Evolutionary conservation across 1,140 invertebrate species (phyloP).

Genomic region (Macrocentrus cingulum): DNA sequence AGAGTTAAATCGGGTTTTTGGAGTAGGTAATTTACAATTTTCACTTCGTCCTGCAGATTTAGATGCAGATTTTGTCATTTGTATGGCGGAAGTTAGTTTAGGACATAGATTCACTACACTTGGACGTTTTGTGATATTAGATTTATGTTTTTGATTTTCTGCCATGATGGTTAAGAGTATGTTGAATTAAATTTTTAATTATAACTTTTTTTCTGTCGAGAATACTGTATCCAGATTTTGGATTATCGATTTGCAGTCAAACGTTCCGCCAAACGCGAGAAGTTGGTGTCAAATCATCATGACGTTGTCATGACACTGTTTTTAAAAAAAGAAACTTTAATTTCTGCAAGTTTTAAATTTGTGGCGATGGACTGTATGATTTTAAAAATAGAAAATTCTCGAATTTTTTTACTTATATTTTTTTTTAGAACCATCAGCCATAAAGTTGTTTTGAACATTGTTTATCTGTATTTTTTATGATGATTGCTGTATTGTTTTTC

Average conservation of each 20-base stretch:
- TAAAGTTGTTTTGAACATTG: no score
- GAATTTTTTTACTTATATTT: no score
- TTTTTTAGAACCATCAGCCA: no score
- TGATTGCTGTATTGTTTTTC: no score
- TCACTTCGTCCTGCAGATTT: not conserved
- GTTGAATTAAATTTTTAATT: no score
- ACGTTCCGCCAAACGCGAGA: not conserved
- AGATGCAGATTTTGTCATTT: no score
- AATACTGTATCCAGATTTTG: not conserved
- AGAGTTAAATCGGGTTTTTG: conserved; percentile 35
- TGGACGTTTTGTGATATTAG: not conserved
- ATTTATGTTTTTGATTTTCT: not conserved
- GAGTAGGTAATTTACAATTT: not conserved
- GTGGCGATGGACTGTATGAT: no score
- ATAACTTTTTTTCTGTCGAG: not conserved
- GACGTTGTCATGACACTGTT: conserved; percentile 11
- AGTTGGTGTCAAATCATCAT: not conserved
- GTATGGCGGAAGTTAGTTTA: not conserved
- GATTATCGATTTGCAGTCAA: not conserved
- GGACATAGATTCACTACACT: not conserved
- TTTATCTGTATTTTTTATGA: no score
- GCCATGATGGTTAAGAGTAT: not conserved
- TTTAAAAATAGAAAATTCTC: no score
- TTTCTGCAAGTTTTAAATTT: not conserved
- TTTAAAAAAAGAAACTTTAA: not conserved